phyloP scores from a whole-genome alignment of 2,888 invertebrate species.

The Tricholauxania praeusta region DNA sequence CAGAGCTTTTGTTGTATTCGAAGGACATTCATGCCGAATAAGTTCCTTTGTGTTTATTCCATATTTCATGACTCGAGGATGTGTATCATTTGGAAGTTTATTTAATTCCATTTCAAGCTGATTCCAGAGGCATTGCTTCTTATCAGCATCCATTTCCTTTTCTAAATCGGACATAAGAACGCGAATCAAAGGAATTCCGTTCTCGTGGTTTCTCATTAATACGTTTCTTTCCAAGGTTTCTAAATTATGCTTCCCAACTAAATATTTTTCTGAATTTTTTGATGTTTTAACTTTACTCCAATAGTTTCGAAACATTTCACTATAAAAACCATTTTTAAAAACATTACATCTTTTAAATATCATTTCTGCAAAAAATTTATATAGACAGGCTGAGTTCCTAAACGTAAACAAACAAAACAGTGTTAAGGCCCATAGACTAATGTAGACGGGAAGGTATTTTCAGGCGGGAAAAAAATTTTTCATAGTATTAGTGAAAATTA shows the following conservation, averaged over 20 bases:
- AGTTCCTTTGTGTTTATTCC: slow-evolving; percentile 73
- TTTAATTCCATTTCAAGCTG: slow-evolving; percentile 70
- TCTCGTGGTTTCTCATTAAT: slow-evolving; percentile 53
- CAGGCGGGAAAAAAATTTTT: too few relatives aligned
- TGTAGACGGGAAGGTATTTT: too few relatives aligned
- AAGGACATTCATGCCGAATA: slow-evolving; percentile 56
- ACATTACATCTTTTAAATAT: too few relatives aligned
- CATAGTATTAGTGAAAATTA: too few relatives aligned
- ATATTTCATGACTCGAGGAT: slow-evolving; percentile 74
- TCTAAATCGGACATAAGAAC: slow-evolving; percentile 48
- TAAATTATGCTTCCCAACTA: slow-evolving; percentile 44
- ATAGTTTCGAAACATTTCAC: too few relatives aligned
- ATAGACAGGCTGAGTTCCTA: too few relatives aligned
- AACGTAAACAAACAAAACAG: too few relatives aligned
- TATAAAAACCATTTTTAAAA: too few relatives aligned
- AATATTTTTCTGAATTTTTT: too few relatives aligned
- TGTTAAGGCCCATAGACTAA: too few relatives aligned
- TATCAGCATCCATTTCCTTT: not conserved
- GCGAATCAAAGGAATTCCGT: slow-evolving; percentile 57
- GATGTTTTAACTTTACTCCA: too few relatives aligned
- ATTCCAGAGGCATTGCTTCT: slow-evolving; percentile 19
- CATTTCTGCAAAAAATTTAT: too few relatives aligned
- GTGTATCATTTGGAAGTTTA: slow-evolving; percentile 82
- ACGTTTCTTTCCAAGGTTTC: slow-evolving; percentile 56
- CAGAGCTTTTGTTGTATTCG: slow-evolving; percentile 66